phyloP scores from a whole-genome alignment of 53 echinoderm and acorn worm genomes.

The Arbacia lixula region DNA sequence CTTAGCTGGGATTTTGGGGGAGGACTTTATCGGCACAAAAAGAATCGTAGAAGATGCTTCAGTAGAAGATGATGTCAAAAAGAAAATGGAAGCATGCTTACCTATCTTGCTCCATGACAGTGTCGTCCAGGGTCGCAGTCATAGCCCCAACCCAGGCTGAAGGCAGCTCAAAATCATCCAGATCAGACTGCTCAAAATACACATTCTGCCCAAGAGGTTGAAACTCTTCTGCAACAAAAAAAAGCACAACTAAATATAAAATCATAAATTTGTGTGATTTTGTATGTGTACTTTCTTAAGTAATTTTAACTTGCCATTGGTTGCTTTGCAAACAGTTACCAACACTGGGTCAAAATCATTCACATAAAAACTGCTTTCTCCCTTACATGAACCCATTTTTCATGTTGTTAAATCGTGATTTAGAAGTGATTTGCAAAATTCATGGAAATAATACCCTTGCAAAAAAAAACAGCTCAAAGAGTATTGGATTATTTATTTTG shows the following conservation, averaged over 20 bases:
- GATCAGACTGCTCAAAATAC: constrained; percentile 18
- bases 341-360: too few relatives aligned
- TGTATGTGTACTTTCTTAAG: too few relatives aligned
- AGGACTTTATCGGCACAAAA: too few relatives aligned
- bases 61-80: too few relatives aligned
- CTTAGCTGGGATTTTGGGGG: too few relatives aligned
- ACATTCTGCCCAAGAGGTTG: neutral
- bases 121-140: constrained; percentile 21
- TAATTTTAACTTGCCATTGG: too few relatives aligned
- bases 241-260: neutral
- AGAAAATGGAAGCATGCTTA: neutral
- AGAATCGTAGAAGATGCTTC: too few relatives aligned
- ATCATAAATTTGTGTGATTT: neutral
- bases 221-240: neutral
- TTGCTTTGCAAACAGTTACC: too few relatives aligned
- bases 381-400: too few relatives aligned
- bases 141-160: neutral
- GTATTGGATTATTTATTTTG: neutral
- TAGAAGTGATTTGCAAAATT: neutral
- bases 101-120: constrained; percentile 1
- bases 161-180: constrained; percentile 19
- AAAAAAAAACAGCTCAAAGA: neutral
- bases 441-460: neutral
- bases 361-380: too few relatives aligned
- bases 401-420: too few relatives aligned